Evolutionary conservation across 2,888 invertebrate genomes (phyloP).

Genomic region (Physocephala rufipes): DNA sequence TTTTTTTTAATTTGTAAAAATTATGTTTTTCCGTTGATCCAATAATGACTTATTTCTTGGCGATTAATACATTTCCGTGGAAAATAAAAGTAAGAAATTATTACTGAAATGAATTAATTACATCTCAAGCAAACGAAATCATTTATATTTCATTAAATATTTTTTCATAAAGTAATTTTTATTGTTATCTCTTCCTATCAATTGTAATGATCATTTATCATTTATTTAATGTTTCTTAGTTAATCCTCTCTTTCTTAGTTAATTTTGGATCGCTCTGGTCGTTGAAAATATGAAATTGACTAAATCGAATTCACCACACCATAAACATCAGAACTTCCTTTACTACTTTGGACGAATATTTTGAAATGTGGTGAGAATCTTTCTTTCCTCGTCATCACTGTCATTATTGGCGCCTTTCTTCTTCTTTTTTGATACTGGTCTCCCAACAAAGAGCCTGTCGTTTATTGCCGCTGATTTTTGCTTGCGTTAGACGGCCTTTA

Average conservation of each 20-base stretch:
- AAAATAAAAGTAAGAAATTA: neutral
- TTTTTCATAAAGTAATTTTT: neutral
- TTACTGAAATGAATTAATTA: neutral
- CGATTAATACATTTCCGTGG: no score
- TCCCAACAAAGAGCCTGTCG: constrained; percentile 12
- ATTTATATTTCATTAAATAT: neutral
- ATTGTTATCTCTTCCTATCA: no score
- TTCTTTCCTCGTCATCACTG: constrained; percentile 19
- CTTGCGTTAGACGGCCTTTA: neutral
- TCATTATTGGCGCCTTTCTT: no score
- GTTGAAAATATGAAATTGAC: no score
- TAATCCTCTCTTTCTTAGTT: no score
- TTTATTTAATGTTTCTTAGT: no score
- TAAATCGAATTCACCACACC: no score
- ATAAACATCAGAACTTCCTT: neutral
- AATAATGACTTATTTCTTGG: no score
- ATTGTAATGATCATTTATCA: no score
- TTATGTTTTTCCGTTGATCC: no score
- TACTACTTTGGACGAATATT: neutral
- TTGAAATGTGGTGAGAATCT: neutral
- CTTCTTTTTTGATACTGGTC: constrained; percentile 55
- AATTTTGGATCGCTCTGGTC: no score
- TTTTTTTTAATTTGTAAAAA: neutral
- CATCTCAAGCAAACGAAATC: no score
- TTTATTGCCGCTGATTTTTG: neutral